These are phyloP conservation scores for Epinephelus malabaricus DNA, from an alignment of 2,797 vertebrate genomes.

Conservation along the genomic window DNA sequence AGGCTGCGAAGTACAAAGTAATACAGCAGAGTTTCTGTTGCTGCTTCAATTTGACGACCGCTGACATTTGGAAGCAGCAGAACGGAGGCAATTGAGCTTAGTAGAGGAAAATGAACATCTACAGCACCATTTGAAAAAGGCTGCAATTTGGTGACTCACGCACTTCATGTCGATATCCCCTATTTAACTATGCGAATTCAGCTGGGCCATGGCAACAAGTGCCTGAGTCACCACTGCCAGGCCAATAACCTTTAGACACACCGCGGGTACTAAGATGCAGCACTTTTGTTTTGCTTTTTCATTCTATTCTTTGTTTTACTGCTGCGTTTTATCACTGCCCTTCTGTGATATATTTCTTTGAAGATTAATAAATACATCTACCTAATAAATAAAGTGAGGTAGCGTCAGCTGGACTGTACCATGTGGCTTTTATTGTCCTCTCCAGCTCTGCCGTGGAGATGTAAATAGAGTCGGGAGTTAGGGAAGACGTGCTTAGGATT, in stretches of 20 bases:
- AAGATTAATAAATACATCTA: neutral
- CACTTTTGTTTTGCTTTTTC: neutral
- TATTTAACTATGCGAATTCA: conserved; percentile 68
- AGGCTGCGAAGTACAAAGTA: conserved; percentile 13
- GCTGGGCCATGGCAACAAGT: conserved; percentile 67
- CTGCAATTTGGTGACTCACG: conserved; percentile 78
- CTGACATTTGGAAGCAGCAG: conserved; percentile 71
- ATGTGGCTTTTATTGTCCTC: conserved; percentile 12
- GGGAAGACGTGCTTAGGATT: conserved; percentile 6
- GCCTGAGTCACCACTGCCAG: conserved; percentile 56
- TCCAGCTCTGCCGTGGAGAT: conserved; percentile 17
- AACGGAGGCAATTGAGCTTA: conserved; percentile 59
- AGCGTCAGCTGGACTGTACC: neutral
- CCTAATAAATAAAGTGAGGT: conserved; percentile 10
- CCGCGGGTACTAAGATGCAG: conserved; percentile 8
- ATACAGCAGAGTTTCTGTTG: conserved; percentile 11
- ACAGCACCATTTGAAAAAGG: conserved; percentile 59
- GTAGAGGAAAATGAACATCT: conserved; percentile 72
- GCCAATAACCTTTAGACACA: conserved; percentile 45
- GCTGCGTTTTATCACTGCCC: neutral
- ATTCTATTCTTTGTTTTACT: neutral
- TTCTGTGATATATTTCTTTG: neutral
- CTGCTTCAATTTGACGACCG: conserved; percentile 30
- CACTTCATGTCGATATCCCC: conserved; percentile 67
- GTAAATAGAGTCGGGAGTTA: neutral